Evolutionary conservation across 2,797 vertebrate genomes (phyloP), one percentile per base, ranked within the genome.

Genomic region (Anabacerthia variegaticeps): DNA sequence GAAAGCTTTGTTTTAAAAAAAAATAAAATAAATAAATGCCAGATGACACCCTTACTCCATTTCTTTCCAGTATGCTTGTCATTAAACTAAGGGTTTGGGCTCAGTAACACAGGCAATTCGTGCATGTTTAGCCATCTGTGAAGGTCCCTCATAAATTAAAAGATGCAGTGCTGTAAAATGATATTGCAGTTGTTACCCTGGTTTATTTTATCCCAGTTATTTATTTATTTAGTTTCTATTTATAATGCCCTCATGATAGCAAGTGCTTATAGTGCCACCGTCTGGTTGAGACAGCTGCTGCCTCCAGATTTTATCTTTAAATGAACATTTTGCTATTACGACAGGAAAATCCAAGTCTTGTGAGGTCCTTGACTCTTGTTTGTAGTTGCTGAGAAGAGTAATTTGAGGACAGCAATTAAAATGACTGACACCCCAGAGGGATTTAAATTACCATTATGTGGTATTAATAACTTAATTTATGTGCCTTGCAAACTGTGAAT

Each of bases 221-320:
- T 28, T 30, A 24, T 6, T 32, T 44, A 26, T 9, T 36, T 79
- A 10, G 19, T 39, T 34, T 2, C 49, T 14, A 1, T 37, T 79
- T 55, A 8, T 17, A 44, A 44, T 44, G 48, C 34, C 16, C 55
- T 89, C 48, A 36, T 14, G 69, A 62, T 96, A 97, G 78, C 88
- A 87, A 95, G 97, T 97, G 95, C 96, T 96, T 97, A 75, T 18
- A 97, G 96, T 97, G 97, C 97, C 98, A 98, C 97, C 97, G 3
- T 69, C 98, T 98, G 98, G 97, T 44, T 41, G 21, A 82, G 49
- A 65, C 17, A 28, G 86, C 86, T 88, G 80, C 39, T 43, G 34
- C 65, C 80, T 8, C 26, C 49, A 32, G 68, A 17, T 88, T 93
- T 83, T 58, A 2, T 5, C 58, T 88, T 56, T 11, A 55, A 65